Evolutionary conservation across 2,888 invertebrate species (phyloP), one percentile per base, ranked within the genome.

Genomic region (Linhomoeus sp.): DNA sequence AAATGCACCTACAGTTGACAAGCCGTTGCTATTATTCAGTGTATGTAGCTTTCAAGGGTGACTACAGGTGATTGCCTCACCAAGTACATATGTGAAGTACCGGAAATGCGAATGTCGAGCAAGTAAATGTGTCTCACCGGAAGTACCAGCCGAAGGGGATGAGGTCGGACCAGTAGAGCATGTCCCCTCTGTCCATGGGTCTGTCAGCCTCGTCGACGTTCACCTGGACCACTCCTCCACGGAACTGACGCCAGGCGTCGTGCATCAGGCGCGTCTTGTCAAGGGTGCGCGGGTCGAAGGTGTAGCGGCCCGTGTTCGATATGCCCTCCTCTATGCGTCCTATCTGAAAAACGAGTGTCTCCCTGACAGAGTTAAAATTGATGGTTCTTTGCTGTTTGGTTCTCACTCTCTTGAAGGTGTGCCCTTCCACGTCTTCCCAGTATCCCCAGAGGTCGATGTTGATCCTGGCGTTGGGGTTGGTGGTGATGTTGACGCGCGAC

Each of bases 111-210:
- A n/a, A n/a, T n/a, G n/a, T n/a, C n/a, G n/a, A n/a, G n/a, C n/a
- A n/a, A n/a, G n/a, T n/a, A n/a, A n/a, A n/a, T n/a, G n/a, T n/a
- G n/a, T n/a, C 29, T 29, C 29, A 29, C 29, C 75, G 76, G 63
- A 87, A 86, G 65, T 88, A 90, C 88, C 88, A 90, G 1, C 75
- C 85, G 5, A 90, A 68, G 1, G 88, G 88, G 53, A 90, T 79
- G 0, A 87, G 86, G 46, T 79, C 75, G 59, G 85, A 85, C 88
- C 88, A 90, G 15, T 88, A 71, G 0, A 41, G 12, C 17, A 19
- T 22, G 23, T 40, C 17, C 23, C 36, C 45, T 20, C 35, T 26
- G 36, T 49, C 48, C 2, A 20, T 23, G 12, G 45, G 36, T 33
- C 52, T 22, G 19, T 53, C 51, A n/a, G 47, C 42, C 26, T 56